Base-by-base conservation (phyloP, 2,113 vertebrate genomes). In the Zingel zingel region DNA sequence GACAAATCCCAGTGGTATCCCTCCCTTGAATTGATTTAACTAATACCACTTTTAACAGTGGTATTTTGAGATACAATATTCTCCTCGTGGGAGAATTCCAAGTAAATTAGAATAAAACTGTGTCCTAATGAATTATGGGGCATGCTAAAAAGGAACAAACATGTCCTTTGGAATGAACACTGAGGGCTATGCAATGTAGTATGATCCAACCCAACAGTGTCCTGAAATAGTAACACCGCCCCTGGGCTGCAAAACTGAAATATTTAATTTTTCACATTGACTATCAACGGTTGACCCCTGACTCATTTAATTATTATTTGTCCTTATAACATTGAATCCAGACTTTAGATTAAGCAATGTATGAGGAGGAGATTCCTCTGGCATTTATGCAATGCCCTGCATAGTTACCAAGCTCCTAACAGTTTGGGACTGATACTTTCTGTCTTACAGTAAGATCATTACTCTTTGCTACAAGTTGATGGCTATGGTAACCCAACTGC, bases 201-300 rank as follows among this genome's bases (percentile, higher is more conserved):
- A 65, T 86, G 51, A 86, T 81, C 58, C 73, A 65, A 81, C 48
- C 75, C 64, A 86, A 66, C 78, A 82, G 51, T 66, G 74, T 83
- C 81, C 54, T 48, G 57, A 70, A 81, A 84, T 67, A 79, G 79
- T 77, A 82, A 62, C 62, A 79, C 13, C 3, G 25, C 74, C 50
- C 45, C 23, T 9, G 54, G 56, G 62, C 72, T 77, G 47, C 81
- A 61, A 80, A 72, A 33, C 58, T 43, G 53, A 83, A 86, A 83
- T 68, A 68, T 81, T 66, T 48, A 74, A 66, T 83, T 70, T 43
- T 39, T 83, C 45, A 76, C 15, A 25, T 18, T 66, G 36, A 68
- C 59, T 63, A 86, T 80, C 66, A 74, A 48, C 10, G 11, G 61
- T 78, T 51, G 43, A 18, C 23, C 47, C 25, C 43, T n/a, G 33